These are phyloP conservation scores for Nothobranchius furzeri DNA, from an alignment of 2,113 vertebrate species.

Conservation along the genomic window DNA sequence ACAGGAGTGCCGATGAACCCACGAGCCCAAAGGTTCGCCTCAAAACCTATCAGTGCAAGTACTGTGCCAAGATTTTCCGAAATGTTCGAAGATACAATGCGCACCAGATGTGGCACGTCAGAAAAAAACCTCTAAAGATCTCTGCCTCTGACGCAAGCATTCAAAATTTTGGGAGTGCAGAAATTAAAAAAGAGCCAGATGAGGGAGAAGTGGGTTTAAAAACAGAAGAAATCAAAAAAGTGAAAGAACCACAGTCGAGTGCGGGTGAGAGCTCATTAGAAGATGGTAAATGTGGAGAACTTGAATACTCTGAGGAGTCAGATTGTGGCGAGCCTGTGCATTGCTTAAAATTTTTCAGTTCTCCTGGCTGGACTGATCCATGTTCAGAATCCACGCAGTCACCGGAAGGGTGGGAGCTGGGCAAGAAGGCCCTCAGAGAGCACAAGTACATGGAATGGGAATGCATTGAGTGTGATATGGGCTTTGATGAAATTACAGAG, in stretches of 20 bases:
- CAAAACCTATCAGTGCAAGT: slow-evolving; percentile 37
- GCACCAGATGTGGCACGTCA: slow-evolving; percentile 41
- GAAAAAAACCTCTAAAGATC: background rate
- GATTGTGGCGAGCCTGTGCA: slow-evolving; percentile 41
- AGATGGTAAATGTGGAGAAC: background rate
- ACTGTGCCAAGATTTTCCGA: slow-evolving; percentile 49
- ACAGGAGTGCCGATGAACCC: too few species aligned
- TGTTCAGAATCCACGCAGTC: background rate
- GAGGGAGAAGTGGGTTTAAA: background rate
- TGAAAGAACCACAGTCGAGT: too few species aligned
- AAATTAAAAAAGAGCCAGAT: slow-evolving; percentile 9
- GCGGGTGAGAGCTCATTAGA: background rate
- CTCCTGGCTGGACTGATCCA: background rate
- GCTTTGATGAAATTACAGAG: slow-evolving; percentile 61
- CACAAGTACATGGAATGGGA: slow-evolving; percentile 63
- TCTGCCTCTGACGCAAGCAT: background rate
- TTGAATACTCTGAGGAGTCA: slow-evolving; percentile 6
- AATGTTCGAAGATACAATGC: slow-evolving; percentile 16
- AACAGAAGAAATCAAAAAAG: background rate
- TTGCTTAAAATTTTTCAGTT: background rate
- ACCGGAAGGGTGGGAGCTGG: background rate
- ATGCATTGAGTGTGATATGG: slow-evolving; percentile 71
- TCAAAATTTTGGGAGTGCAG: background rate
- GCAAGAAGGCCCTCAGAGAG: background rate
- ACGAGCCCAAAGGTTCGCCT: slow-evolving; percentile 2